These are phyloP conservation scores for Dendropsophus ebraccatus DNA, from an alignment of 2,113 vertebrate species.

Conservation along the genomic window DNA sequence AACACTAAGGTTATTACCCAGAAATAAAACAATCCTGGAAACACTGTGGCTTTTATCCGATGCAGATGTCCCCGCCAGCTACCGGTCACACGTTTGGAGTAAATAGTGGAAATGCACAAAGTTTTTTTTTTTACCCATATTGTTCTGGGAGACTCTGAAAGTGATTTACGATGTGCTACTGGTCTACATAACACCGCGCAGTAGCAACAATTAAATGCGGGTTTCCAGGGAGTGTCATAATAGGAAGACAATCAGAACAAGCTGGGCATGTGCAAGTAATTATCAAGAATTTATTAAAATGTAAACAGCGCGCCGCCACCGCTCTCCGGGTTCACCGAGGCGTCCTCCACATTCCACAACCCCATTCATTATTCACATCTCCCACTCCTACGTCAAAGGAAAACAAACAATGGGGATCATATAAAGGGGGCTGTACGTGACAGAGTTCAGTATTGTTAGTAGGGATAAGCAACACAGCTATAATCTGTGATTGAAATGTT, in stretches of 20 bases:
- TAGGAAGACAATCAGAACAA: constrained; percentile 47
- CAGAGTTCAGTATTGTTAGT: too few species aligned
- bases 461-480: too few species aligned
- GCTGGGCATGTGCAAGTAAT: constrained; percentile 48
- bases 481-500: too few species aligned
- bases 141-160: constrained; percentile 25
- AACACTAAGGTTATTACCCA: not conserved
- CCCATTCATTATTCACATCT: not conserved
- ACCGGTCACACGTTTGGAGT: constrained; percentile 3
- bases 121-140: constrained; percentile 5
- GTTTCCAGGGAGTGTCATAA: constrained; percentile 54
- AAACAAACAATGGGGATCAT: constrained; percentile 7
- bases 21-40: constrained; percentile 34
- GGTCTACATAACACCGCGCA: constrained; percentile 31
- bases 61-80: constrained; percentile 24
- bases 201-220: constrained; percentile 54
- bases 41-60: constrained; percentile 1
- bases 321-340: not conserved
- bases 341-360: not conserved
- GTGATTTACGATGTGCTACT: constrained; percentile 51
- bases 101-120: constrained; percentile 4
- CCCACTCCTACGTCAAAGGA: not conserved
- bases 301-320: not conserved
- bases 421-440: too few species aligned
- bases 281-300: constrained; percentile 51